A percentile compares a stretch with the other conserved stretches of the same genome.
Conservation (phyloP, 2,797 vertebrate genomes). For the Sphaeramia orbicularis region DNA sequence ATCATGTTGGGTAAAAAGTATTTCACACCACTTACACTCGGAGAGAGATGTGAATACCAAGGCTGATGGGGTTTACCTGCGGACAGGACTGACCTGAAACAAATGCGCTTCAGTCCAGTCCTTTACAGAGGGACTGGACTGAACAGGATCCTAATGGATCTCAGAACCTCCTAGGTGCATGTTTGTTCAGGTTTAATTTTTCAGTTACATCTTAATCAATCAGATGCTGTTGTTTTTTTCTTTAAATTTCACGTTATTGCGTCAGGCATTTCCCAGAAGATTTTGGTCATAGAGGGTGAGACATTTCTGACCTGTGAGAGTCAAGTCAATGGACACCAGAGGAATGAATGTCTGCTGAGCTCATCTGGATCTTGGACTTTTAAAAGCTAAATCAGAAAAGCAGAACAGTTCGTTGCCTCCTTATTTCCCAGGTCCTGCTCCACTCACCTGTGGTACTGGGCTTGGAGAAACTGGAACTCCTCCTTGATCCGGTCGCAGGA, state of each 20-base stretch:
- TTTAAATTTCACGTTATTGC: constrained; percentile 50
- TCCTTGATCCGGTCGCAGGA: constrained; percentile 98
- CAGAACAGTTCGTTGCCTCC: neutral
- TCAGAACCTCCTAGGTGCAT: constrained; percentile 6
- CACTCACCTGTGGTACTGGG: constrained; percentile 97
- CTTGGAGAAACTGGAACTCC: constrained; percentile 97
- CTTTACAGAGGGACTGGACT: neutral
- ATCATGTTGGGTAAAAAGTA: constrained; percentile 76
- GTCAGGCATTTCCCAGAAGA: constrained; percentile 39
- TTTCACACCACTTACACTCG: constrained; percentile 79
- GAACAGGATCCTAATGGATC: constrained; percentile 7
- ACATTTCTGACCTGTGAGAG: constrained; percentile 27
- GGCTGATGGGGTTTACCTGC: constrained; percentile 70
- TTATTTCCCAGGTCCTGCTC: no score
- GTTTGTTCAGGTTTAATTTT: constrained; percentile 21
- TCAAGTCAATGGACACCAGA: constrained; percentile 16
- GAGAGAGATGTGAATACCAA: constrained; percentile 64
- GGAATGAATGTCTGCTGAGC: neutral
- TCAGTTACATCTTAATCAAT: constrained; percentile 23
- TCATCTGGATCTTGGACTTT: neutral
- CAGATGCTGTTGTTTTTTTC: constrained; percentile 8
- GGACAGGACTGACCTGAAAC: constrained; percentile 56
- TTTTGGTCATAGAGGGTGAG: constrained; percentile 41
- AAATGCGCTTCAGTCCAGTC: constrained; percentile 9
- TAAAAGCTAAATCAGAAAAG: neutral